A percentile compares a stretch with the other conserved stretches of the same genome.
These are phyloP conservation scores for Halcyon smyrnensis DNA, from an alignment of 2,797 vertebrate species.

Conservation along the genomic window DNA sequence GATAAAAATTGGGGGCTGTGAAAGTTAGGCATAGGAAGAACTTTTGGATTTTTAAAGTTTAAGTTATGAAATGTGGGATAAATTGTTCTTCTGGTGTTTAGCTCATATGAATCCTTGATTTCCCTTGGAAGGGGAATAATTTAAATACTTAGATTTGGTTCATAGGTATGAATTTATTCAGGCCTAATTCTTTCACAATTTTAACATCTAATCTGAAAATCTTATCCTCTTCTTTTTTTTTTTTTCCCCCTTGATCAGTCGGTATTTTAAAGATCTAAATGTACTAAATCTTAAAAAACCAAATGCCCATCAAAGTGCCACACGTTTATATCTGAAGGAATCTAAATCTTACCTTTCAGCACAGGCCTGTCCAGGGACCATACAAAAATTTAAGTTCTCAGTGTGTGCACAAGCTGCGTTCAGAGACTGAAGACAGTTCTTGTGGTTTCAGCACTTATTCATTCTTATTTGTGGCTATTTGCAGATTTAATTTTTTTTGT, in stretches of 20 bases:
- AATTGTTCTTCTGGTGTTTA: neutral
- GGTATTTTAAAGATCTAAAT: neutral
- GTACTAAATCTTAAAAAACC: neutral
- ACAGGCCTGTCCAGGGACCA: neutral
- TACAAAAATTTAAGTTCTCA: neutral
- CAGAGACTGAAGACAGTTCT: neutral
- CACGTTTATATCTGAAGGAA: neutral
- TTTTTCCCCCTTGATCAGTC: neutral
- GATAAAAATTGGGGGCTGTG: neutral
- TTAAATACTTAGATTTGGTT: neutral
- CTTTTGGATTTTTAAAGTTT: neutral
- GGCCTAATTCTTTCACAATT: neutral
- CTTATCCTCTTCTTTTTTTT: neutral
- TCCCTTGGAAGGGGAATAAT: neutral
- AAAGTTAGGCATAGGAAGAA: neutral
- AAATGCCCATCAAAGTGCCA: neutral
- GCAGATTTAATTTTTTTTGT: neutral
- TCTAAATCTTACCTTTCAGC: neutral
- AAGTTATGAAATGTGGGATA: neutral
- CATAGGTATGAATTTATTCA: neutral
- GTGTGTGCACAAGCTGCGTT: neutral
- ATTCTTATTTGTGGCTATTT: neutral
- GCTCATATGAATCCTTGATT: neutral
- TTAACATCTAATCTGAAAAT: neutral
- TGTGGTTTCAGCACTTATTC: neutral